These are phyloP conservation scores for Gadus chalcogrammus DNA, from an alignment of 2,113 vertebrate species.

Conservation along the genomic window DNA sequence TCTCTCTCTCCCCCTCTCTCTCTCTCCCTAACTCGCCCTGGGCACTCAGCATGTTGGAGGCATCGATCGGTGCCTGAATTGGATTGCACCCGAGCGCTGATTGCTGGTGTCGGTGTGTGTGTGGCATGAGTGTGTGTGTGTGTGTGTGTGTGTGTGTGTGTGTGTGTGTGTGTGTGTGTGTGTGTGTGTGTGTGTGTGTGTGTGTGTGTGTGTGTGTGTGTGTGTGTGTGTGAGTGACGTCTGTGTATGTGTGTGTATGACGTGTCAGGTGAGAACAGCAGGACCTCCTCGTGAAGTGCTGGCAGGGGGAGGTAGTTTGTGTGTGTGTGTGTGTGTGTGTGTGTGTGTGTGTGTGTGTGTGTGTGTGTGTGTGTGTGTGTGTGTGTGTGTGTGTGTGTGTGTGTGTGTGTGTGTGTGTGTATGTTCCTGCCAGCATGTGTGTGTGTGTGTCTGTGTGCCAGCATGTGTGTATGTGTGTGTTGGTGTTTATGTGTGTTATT, in stretches of 20 bases:
- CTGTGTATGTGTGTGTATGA: no score
- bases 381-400: no score
- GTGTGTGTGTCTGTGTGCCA: no score
- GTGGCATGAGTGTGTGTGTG: neutral
- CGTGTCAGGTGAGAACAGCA: neutral
- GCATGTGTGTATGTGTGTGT: neutral
- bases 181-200: neutral
- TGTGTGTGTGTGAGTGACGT: constrained; percentile 5
- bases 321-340: neutral
- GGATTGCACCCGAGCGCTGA: constrained; percentile 65
- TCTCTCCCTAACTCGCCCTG: constrained; percentile 28
- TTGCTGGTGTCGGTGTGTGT: constrained; percentile 66
- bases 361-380: constrained; percentile 1
- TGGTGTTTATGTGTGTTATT: neutral
- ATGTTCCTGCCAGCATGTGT: neutral
- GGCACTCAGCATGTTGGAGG: constrained; percentile 53
- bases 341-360: neutral
- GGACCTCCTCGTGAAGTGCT: neutral
- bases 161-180: no score
- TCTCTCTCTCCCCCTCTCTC: no score
- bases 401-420: neutral
- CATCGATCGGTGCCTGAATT: constrained; percentile 65
- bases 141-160: neutral
- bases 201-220: neutral
- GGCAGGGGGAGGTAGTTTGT: neutral